Conservation (phyloP, 2,113 vertebrate genomes). For the Brienomyrus longianalis region DNA sequence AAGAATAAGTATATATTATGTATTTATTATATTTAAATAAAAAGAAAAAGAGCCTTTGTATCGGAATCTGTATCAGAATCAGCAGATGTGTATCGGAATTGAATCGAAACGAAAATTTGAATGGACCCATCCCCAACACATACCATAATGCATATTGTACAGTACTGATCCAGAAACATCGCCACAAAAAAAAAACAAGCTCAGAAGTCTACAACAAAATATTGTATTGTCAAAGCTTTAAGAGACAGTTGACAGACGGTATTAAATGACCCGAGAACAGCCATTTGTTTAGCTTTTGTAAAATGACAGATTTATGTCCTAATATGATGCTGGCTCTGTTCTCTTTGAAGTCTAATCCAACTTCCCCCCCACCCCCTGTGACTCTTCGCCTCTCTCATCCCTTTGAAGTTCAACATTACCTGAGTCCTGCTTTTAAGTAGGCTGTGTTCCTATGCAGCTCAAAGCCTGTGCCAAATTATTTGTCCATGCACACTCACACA, state of each 20-base stretch:
- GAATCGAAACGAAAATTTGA: no score
- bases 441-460: neutral
- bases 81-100: no score
- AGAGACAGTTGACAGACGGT: neutral
- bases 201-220: neutral
- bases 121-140: no score
- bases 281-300: neutral
- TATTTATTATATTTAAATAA: no score
- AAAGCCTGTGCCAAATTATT: neutral
- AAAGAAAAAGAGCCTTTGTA: no score
- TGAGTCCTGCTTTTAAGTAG: neutral
- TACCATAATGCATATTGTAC: neutral
- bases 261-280: neutral
- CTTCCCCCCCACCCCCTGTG: neutral
- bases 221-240: neutral
- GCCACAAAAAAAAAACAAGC: neutral
- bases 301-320: neutral
- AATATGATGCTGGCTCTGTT: neutral
- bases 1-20: no score
- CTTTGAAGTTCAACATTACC: neutral
- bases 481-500: neutral
- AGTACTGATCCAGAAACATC: neutral
- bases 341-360: conserved; percentile 2
- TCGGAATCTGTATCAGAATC: no score
- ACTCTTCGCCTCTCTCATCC: neutral